Evolutionary conservation across 2,888 invertebrate species (phyloP), one percentile per base, ranked within the genome.

Genomic region (Lacanobia wlatinum): DNA sequence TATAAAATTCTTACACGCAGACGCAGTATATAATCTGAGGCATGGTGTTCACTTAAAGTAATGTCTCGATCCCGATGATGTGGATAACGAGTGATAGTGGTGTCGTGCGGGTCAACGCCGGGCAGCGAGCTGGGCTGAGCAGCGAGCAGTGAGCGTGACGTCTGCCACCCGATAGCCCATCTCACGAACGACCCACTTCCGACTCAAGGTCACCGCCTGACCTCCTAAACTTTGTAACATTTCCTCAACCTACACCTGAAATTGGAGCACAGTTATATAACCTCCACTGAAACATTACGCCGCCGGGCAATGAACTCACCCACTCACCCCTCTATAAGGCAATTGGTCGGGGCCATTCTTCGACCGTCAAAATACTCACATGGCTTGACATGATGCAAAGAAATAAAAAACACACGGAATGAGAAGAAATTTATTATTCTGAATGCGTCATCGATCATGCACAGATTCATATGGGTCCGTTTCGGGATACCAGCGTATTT

Each of bases 171-270:
- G 95, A 95, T 95, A 95, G 94, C 93, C 93, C 94, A 95, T 94
- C 96, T 95, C 95, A 96, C 96, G 95, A 96, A 89, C 94, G 96
- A 93, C 96, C 94, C 88, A 95, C 95, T 95, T 95, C 85, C 89
- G 88, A 82, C 87, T 89, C 96, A 96, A 96, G 96, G 96, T 96
- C 95, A 95, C 92, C 90, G 92, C 84, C 88, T 95, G 94, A 95
- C 96, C 95, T 93, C 93, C 94, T 95, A 92, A 93, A 92, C 92
- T 89, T 87, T 88, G 87, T 88, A 88, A 87, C 84, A 90, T 91
- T 92, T 91, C 92, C 90, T 88, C 90, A 91, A 89, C 90, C 85
- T 87, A 87, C 87, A 90, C 85, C 89, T 89, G 87, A 87, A 90
- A 90, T 86, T 82, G 76, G 84, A 85, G 67, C 84, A 83, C 85